Percentiles rank a stretch among this genome's conserved stretches.
These are phyloP conservation scores for Drosophila neotestacea DNA, from an alignment of 2,888 invertebrate species.

Conservation along the genomic window DNA sequence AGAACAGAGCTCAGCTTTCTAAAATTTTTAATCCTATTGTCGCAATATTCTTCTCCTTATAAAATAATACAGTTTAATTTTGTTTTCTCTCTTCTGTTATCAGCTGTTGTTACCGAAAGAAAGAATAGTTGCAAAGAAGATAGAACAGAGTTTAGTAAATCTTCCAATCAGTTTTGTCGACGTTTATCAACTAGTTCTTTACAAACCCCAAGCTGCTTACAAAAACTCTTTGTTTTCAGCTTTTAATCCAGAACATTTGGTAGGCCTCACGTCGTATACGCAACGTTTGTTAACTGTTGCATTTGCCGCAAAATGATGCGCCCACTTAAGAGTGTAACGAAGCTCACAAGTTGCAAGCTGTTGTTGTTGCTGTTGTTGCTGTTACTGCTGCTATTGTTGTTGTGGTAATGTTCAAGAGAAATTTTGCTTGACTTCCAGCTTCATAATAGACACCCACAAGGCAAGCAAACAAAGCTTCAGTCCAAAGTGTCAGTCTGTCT, in stretches of 20 bases:
- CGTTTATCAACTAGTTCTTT: neutral
- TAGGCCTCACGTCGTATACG: constrained; percentile 42
- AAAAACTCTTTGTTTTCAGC: constrained; percentile 4
- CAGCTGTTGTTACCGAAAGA: no score
- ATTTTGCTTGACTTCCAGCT: constrained; percentile 63
- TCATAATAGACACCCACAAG: constrained; percentile 39
- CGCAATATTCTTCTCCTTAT: neutral
- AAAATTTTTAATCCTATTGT: neutral
- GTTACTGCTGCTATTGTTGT: constrained; percentile 21
- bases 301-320: constrained; percentile 41
- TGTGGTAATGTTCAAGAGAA: constrained; percentile 49
- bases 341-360: constrained; percentile 44
- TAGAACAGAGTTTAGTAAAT: no score
- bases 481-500: constrained; percentile 10
- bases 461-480: constrained; percentile 36
- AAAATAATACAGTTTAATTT: no score
- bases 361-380: constrained; percentile 1
- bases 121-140: no score
- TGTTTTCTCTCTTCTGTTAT: no score
- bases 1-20: neutral
- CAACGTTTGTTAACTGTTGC: constrained; percentile 39
- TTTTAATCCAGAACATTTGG: constrained; percentile 6
- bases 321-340: constrained; percentile 47
- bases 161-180: neutral
- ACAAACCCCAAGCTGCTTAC: constrained; percentile 4